Conservation (phyloP, 2,888 invertebrate species). For the Papilio gigon region DNA sequence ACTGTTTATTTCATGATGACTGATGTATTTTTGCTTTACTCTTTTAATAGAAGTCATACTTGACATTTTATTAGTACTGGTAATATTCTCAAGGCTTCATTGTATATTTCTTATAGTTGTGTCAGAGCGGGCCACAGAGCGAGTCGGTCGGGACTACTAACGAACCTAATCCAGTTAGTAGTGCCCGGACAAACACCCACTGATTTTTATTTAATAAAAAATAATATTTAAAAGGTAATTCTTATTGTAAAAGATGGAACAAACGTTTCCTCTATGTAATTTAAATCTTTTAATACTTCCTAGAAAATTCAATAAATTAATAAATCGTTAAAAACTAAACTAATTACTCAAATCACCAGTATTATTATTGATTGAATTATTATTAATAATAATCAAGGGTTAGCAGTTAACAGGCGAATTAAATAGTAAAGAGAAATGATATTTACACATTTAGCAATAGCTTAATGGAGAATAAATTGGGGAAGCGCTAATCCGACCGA, state of each 20-base stretch:
- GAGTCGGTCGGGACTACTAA: constrained; percentile 3
- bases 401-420: too few species aligned
- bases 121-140: neutral
- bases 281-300: too few species aligned
- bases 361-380: too few species aligned
- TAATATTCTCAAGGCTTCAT: neutral
- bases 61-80: neutral
- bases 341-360: too few species aligned
- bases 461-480: too few species aligned
- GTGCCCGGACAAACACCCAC: neutral
- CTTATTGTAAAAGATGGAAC: neutral
- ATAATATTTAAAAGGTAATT: neutral
- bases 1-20: neutral
- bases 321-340: too few species aligned
- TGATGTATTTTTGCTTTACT: neutral
- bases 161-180: constrained; percentile 8
- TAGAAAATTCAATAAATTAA: too few species aligned
- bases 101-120: neutral
- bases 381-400: too few species aligned
- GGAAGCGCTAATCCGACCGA: too few species aligned
- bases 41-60: neutral
- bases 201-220: constrained; percentile 27
- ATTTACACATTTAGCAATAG: too few species aligned
- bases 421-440: too few species aligned
- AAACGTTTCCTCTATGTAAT: neutral